Evolutionary conservation across 2,888 invertebrate genomes (phyloP).

Genomic region (Ochlodes sylvanus): DNA sequence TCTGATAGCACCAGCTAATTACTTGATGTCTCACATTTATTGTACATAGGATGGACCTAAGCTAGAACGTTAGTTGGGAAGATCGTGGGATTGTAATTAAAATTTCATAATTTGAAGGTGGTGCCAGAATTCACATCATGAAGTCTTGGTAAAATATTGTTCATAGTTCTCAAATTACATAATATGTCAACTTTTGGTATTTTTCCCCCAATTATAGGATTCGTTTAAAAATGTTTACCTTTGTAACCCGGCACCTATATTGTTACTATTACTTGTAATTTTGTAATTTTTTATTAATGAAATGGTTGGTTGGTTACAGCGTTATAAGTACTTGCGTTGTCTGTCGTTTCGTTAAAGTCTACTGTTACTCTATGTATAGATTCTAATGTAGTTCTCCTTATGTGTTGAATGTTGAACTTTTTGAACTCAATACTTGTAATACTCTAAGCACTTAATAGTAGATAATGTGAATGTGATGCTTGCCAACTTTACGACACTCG

Average conservation of each 20-base stretch:
- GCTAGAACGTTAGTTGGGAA: slow-evolving; percentile 42
- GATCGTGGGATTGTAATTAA: slow-evolving; percentile 39
- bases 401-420: slow-evolving; percentile 30
- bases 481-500: slow-evolving; percentile 16
- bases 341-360: slow-evolving; percentile 46
- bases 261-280: slow-evolving; percentile 40
- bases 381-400: slow-evolving; percentile 48
- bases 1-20: slow-evolving; percentile 77
- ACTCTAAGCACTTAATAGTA: slow-evolving; percentile 23
- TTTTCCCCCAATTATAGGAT: neutral
- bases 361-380: slow-evolving; percentile 48
- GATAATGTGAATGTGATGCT: slow-evolving; percentile 18
- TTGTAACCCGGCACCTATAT: slow-evolving; percentile 31
- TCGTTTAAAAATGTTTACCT: neutral
- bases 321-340: slow-evolving; percentile 45
- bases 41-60: slow-evolving; percentile 54
- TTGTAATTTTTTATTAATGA: slow-evolving; percentile 46
- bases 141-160: neutral
- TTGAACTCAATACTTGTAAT: slow-evolving; percentile 24
- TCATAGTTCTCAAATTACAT: too few relatives aligned
- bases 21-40: slow-evolving; percentile 48
- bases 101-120: neutral
- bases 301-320: slow-evolving; percentile 38
- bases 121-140: slow-evolving; percentile 9
- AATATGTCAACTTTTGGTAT: neutral